These are phyloP conservation scores for Scomber colias DNA, from an alignment of 2,113 vertebrate species.

Conservation along the genomic window DNA sequence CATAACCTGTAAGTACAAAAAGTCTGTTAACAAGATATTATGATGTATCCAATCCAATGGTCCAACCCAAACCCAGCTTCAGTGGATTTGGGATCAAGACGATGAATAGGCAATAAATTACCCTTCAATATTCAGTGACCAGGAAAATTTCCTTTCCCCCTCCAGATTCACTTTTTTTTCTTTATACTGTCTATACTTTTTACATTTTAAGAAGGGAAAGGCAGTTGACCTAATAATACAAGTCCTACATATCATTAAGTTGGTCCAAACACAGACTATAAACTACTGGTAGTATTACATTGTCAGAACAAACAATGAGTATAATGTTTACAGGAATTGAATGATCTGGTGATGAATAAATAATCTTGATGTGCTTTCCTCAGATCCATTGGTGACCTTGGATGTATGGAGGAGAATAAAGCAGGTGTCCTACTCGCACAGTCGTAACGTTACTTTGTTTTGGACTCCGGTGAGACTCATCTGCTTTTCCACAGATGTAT, in stretches of 20 bases:
- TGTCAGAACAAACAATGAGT: neutral
- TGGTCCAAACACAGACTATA: neutral
- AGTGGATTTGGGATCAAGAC: neutral
- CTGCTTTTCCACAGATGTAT: constrained; percentile 2
- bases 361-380: constrained; percentile 3
- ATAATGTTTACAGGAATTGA: neutral
- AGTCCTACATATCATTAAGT: neutral
- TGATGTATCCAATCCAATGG: neutral
- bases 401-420: constrained; percentile 76
- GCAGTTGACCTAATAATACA: neutral
- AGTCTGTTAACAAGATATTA: too few species aligned
- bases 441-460: constrained; percentile 62
- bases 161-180: neutral
- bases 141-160: too few species aligned
- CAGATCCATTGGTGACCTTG: constrained; percentile 69
- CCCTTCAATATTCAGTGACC: neutral
- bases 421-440: neutral
- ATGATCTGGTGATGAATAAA: constrained; percentile 1
- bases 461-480: constrained; percentile 69
- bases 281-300: neutral
- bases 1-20: constrained; percentile 65
- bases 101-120: neutral
- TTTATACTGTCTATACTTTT: neutral
- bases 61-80: neutral
- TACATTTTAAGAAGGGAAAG: neutral